Base-by-base conservation (phyloP, 23 tunicate genomes). In the Ascidia mentula region DNA sequence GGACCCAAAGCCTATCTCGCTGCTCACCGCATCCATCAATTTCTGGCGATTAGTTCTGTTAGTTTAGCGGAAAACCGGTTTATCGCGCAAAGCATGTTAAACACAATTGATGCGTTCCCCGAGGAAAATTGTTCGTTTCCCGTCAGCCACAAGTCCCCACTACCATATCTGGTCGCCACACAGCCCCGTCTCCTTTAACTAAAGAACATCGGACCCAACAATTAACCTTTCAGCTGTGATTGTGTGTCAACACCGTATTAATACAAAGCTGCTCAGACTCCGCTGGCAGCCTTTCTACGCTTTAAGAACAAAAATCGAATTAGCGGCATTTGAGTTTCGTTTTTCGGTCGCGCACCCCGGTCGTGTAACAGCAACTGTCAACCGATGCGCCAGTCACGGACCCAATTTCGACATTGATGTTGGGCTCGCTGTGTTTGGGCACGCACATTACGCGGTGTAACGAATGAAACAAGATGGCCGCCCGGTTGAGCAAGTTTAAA, bases 11-110 rank as follows among this genome's bases (percentile, higher is more conserved):
- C n/a, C n/a, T n/a, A n/a, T n/a, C n/a, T n/a, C n/a, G n/a, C n/a
- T n/a, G 65, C 65, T 53, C 65, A 28, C 65, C 65, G 65, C 65
- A 53, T 53, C 65, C 65, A 53, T 53, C 65, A 53, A 53, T 53
- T 53, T 53, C 65, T 53, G 65, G 65, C 24, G 65, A 53, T 53
- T 53, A 53, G 65, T 53, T 53, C 65, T 53, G 65, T 53, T 53
- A 53, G 65, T 53, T 53, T 53, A 53, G 65, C 24, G 28, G 65
- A 53, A 28, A 53, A 28, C 24, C 28, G 28, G 65, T 53, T 53
- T 53, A 53, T 53, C 65, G 65, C 65, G 24, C 22, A 53, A 53
- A 53, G 65, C 65, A 53, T 53, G 22, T 53, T 53, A 53, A 53
- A 53, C 24, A 53, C 65, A 53, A 53, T 53, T 26, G 65, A 53